These are phyloP conservation scores for Amblyraja radiata DNA, from an alignment of 2,797 vertebrate genomes.

Conservation along the genomic window DNA sequence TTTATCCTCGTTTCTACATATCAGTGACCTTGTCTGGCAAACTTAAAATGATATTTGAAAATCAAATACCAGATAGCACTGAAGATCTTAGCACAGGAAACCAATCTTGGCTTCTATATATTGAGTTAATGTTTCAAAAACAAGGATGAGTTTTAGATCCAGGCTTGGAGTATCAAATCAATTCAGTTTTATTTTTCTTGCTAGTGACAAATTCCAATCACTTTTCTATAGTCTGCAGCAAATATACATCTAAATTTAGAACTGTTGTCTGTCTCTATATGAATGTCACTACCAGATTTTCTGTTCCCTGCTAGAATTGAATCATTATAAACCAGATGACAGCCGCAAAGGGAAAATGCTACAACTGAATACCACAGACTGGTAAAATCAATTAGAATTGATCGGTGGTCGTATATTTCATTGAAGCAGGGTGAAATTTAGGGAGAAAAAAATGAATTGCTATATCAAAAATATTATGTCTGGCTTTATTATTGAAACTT, in stretches of 20 bases:
- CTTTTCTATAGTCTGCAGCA: constrained; percentile 42
- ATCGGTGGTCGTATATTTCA: constrained; percentile 41
- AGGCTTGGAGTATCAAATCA: constrained; percentile 36
- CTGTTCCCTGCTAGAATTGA: constrained; percentile 48
- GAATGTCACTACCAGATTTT: constrained; percentile 43
- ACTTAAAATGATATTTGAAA: constrained; percentile 5
- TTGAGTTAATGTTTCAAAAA: constrained; percentile 11
- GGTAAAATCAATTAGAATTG: constrained; percentile 54
- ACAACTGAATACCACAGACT: constrained; percentile 45
- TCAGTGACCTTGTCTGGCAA: constrained; percentile 1
- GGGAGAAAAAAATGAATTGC: constrained; percentile 8
- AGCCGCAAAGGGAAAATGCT: constrained; percentile 44
- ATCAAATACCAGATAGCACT: not conserved
- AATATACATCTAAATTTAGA: constrained; percentile 27
- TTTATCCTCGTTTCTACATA: not conserved
- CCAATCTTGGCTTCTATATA: constrained; percentile 15
- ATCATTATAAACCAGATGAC: constrained; percentile 48
- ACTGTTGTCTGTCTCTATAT: constrained; percentile 33
- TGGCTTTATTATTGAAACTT: constrained; percentile 24
- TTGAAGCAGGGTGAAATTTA: constrained; percentile 21
- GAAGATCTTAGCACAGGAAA: constrained; percentile 1
- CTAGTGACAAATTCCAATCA: constrained; percentile 44
- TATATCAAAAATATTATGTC: constrained; percentile 15
- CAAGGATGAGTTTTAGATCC: not conserved
- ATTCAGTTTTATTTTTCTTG: constrained; percentile 40